phyloP scores from a whole-genome alignment of 1,140 invertebrate genomes.

The Drosophila bocqueti region DNA sequence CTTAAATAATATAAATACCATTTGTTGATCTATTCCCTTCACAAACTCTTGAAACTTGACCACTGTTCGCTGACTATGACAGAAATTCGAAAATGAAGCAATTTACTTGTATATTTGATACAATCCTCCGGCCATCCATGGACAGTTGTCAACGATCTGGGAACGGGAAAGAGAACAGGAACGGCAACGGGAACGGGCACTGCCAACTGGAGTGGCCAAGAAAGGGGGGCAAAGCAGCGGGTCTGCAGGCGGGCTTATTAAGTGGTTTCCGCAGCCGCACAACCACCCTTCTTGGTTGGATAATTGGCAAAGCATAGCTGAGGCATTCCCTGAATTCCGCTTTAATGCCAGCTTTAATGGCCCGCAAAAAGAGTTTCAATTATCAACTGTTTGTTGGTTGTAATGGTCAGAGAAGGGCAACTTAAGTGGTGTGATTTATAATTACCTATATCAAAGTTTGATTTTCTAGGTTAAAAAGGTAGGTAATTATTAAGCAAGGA shows the following conservation, averaged over 20 bases:
- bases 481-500: background rate
- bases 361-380: slow-evolving; percentile 27
- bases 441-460: background rate
- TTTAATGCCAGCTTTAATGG: slow-evolving; percentile 36
- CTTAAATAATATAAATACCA: no score
- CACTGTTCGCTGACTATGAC: slow-evolving; percentile 62
- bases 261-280: slow-evolving; percentile 40
- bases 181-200: slow-evolving; percentile 10
- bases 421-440: background rate
- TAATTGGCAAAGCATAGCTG: slow-evolving; percentile 49
- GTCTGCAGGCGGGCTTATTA: slow-evolving; percentile 50
- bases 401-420: background rate
- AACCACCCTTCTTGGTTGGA: slow-evolving; percentile 37
- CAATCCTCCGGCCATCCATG: slow-evolving; percentile 41
- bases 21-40: no score
- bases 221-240: slow-evolving; percentile 16
- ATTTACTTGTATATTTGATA: slow-evolving; percentile 80
- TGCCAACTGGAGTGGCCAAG: background rate
- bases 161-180: slow-evolving; percentile 10
- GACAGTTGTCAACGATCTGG: slow-evolving; percentile 63
- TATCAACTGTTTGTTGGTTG: slow-evolving; percentile 6
- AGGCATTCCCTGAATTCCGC: slow-evolving; percentile 26
- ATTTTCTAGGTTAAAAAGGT: background rate
- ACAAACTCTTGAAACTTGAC: background rate
- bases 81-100: slow-evolving; percentile 83